phyloP scores from a whole-genome alignment of 2,113 vertebrate genomes.

The Cettia cetti region DNA sequence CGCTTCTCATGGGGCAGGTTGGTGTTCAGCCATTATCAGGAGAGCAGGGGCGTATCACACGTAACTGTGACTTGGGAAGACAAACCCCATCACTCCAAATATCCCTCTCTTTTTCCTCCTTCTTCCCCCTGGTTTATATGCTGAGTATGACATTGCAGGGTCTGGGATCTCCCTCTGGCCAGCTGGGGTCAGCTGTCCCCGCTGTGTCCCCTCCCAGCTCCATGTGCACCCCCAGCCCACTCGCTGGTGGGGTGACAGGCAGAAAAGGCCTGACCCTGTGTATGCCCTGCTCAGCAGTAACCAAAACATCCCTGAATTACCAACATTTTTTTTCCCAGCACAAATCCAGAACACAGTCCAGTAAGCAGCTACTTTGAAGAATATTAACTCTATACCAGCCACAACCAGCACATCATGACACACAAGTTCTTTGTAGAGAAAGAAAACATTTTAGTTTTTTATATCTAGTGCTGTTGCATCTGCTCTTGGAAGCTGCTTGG shows the following conservation, averaged over 20 bases:
- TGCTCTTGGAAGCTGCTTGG: neutral
- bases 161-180: neutral
- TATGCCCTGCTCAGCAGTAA: neutral
- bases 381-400: neutral
- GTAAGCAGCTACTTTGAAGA: neutral
- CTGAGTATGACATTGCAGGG: rapidly evolving
- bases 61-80: neutral
- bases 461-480: neutral
- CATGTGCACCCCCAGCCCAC: neutral
- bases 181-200: neutral
- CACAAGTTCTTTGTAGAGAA: neutral
- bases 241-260: rapidly evolving
- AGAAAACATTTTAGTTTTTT: neutral
- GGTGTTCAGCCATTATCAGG: neutral
- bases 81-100: neutral
- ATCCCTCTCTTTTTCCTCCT: rapidly evolving
- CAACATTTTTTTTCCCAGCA: neutral
- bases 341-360: neutral
- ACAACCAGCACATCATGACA: neutral
- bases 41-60: neutral
- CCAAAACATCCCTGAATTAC: neutral
- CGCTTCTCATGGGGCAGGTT: neutral
- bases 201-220: neutral
- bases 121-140: neutral
- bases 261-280: neutral